These are phyloP conservation scores for Phrynosoma platyrhinos DNA, from an alignment of 2,113 vertebrate genomes.

Conservation along the genomic window DNA sequence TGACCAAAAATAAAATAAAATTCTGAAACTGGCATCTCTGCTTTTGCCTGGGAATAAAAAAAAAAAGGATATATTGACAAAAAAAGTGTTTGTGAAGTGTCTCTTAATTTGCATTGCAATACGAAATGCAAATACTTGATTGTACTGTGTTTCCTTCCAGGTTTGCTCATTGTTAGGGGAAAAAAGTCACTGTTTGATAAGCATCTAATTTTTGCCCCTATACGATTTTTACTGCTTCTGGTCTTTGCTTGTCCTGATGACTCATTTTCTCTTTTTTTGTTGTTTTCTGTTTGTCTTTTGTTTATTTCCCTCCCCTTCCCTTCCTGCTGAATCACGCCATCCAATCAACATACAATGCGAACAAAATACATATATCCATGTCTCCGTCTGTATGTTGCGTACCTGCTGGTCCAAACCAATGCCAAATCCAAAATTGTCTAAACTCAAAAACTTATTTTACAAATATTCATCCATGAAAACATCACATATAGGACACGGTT, in stretches of 20 bases:
- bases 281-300: conserved; percentile 79
- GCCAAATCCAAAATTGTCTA: conserved; percentile 25
- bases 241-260: conserved; percentile 79
- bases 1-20: background rate
- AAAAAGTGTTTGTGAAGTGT: conserved; percentile 72
- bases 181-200: conserved; percentile 30
- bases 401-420: conserved; percentile 74
- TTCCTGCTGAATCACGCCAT: conserved; percentile 85
- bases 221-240: conserved; percentile 72
- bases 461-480: conserved; percentile 84
- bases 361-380: conserved; percentile 61
- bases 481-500: conserved; percentile 87
- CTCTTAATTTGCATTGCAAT: conserved; percentile 78
- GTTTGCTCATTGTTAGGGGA: conserved; percentile 53
- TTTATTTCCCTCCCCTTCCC: conserved; percentile 75
- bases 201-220: conserved; percentile 43
- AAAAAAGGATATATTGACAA: background rate
- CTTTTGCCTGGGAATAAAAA: conserved; percentile 78
- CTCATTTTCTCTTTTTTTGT: conserved; percentile 82
- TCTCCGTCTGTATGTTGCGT: conserved; percentile 83
- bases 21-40: conserved; percentile 71
- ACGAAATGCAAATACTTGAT: conserved; percentile 77
- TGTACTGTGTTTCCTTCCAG: conserved; percentile 65
- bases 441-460: conserved; percentile 70
- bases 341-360: conserved; percentile 85